Conservation (phyloP, 2,113 vertebrate species). For the Channa argus region DNA sequence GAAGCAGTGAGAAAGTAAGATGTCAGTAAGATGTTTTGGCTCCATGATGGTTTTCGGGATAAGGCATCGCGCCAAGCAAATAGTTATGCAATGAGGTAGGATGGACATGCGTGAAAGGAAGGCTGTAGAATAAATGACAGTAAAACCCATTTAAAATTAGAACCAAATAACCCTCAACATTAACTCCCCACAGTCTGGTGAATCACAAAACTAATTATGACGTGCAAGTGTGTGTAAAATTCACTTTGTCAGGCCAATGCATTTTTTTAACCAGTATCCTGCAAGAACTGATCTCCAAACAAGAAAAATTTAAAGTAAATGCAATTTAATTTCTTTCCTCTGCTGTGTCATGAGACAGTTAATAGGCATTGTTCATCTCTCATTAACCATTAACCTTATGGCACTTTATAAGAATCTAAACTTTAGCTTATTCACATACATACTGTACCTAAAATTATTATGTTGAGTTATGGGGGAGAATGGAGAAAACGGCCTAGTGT, state of each 20-base stretch:
- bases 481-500: too few species aligned
- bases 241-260: background rate
- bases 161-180: constrained; percentile 26
- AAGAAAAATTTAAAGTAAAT: too few species aligned
- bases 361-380: background rate
- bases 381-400: background rate
- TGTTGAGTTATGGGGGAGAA: too few species aligned
- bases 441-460: too few species aligned
- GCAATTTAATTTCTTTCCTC: too few species aligned
- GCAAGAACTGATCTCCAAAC: too few species aligned
- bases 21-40: constrained; percentile 41
- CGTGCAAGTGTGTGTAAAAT: background rate
- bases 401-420: too few species aligned
- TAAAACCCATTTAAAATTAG: constrained; percentile 39
- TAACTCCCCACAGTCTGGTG: constrained; percentile 16
- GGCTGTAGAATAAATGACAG: constrained; percentile 13
- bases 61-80: constrained; percentile 42
- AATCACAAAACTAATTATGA: constrained; percentile 6
- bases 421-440: too few species aligned
- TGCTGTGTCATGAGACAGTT: constrained; percentile 10
- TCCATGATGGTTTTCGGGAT: constrained; percentile 17
- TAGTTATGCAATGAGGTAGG: constrained; percentile 60
- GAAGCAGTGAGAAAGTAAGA: background rate
- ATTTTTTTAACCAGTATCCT: too few species aligned
- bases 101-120: constrained; percentile 46